Evolutionary conservation across 1,140 invertebrate genomes (phyloP), one percentile per base, ranked within the genome.

Genomic region (Solenopsis invicta): DNA sequence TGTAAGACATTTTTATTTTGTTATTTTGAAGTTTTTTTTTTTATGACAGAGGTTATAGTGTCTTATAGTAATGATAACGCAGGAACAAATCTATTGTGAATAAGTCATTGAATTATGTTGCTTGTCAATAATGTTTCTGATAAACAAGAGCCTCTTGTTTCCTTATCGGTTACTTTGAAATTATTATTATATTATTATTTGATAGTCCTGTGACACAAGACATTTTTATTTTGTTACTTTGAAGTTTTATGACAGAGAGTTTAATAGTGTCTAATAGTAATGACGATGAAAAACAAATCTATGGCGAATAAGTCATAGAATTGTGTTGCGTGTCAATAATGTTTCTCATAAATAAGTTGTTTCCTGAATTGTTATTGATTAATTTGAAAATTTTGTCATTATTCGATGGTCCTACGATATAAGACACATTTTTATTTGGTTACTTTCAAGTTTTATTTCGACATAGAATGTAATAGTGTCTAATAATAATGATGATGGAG

Each of bases 1-100:
- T 54, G 82, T 85, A 85, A 85, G 82, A 34, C 21, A 29, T 48
- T 50, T 71, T 76, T 78, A 87, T 91, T 69, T 56, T 74, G 59
- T 56, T 72, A 61, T 16, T 67, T 34, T 64, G 29, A 34, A 71
- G 16, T 64, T 59, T 71, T 59, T 16, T 78, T 50, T 59, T 16
- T 78, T 50, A 56, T 8, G 6, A 56, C 8, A 0, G 54, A 56
- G 52, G 16, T 54, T 54, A 12, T 48, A 34, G 0, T 13, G 4
- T 45, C 13, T 50, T 4, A 21, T 54, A 66, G 21, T 29, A 50
- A 80, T 16, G 18, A 66, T 50, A 34, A 61, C 21, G 13, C 8
- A 37, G 34, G 37, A 48, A 9, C 16, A 56, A n/a, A 34, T 72
- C 45, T 72, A 1, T 50, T 71, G 48, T 2, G 4, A 21, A 24